phyloP scores from a whole-genome alignment of 2,888 invertebrate species.

The Halictus quadricinctus region DNA sequence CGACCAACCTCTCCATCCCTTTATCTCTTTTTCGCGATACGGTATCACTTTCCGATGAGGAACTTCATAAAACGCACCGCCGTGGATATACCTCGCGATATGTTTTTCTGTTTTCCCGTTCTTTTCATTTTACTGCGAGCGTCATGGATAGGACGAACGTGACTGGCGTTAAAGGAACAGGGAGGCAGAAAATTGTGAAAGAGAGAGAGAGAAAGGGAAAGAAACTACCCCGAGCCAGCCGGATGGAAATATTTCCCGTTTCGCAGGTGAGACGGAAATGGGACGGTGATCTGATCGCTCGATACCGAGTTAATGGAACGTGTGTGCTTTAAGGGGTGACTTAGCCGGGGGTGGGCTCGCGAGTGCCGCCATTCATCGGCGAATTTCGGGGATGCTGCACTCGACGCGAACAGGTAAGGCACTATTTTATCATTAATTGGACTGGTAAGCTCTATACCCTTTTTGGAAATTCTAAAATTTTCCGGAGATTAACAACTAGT shows the following conservation, averaged over 20 bases:
- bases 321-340: neutral
- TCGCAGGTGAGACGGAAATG: neutral
- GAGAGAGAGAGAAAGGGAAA: neutral
- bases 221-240: neutral
- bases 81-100: neutral
- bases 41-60: conserved; percentile 21
- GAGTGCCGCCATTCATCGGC: conserved; percentile 1
- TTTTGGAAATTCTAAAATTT: neutral
- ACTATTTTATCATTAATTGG: neutral
- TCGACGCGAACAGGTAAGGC: neutral
- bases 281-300: conserved; percentile 7
- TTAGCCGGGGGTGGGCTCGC: neutral
- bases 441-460: neutral
- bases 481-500: neutral
- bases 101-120: neutral
- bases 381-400: neutral
- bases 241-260: conserved; percentile 4
- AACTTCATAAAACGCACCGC: conserved; percentile 27
- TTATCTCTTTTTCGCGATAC: neutral
- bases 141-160: conserved; percentile 16
- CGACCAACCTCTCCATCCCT: neutral
- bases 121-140: conserved; percentile 20
- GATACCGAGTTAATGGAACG: conserved; percentile 9
- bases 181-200: neutral
- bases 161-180: conserved; percentile 15